Evolutionary conservation across 2,888 invertebrate species (phyloP).

Genomic region (Drosophila histrio): DNA sequence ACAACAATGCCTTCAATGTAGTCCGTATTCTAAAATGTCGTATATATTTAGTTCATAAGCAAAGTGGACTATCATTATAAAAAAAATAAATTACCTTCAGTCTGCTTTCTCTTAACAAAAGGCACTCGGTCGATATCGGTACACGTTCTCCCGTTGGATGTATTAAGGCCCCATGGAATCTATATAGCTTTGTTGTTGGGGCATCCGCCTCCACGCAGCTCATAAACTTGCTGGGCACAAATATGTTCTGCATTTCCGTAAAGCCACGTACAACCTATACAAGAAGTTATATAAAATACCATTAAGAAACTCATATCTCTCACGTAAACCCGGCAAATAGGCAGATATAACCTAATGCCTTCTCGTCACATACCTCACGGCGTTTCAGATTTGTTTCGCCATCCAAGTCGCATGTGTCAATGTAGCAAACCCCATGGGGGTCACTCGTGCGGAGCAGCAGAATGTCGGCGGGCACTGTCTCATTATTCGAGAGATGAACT

Average conservation of each 20-base stretch:
- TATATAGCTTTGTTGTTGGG: conserved; percentile 97
- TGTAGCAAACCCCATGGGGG: conserved; percentile 94
- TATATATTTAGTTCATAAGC: not conserved
- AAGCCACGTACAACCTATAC: conserved; percentile 84
- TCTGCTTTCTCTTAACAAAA: conserved; percentile 95
- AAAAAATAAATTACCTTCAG: conserved; percentile 87
- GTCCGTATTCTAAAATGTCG: conserved; percentile 90
- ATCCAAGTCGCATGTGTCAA: conserved; percentile 98
- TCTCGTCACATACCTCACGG: conserved; percentile 87
- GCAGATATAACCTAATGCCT: conserved; percentile 5
- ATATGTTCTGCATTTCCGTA: conserved; percentile 87
- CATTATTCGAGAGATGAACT: conserved; percentile 97
- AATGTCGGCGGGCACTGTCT: conserved; percentile 98
- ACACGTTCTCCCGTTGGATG: conserved; percentile 92
- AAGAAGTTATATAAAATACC: conserved; percentile 12
- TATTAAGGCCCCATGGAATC: conserved; percentile 95
- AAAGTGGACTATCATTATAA: not conserved
- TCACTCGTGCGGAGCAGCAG: conserved; percentile 94
- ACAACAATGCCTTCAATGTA: conserved; percentile 98
- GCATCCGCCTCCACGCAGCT: conserved; percentile 96
- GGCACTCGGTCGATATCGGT: conserved; percentile 94
- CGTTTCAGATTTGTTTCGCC: conserved; percentile 98
- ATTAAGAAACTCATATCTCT: conserved; percentile 8
- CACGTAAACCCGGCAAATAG: conserved; percentile 31
- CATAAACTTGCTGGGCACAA: conserved; percentile 91